Evolutionary conservation across 2,888 invertebrate genomes (phyloP).

Genomic region (Andrena trimmerana): DNA sequence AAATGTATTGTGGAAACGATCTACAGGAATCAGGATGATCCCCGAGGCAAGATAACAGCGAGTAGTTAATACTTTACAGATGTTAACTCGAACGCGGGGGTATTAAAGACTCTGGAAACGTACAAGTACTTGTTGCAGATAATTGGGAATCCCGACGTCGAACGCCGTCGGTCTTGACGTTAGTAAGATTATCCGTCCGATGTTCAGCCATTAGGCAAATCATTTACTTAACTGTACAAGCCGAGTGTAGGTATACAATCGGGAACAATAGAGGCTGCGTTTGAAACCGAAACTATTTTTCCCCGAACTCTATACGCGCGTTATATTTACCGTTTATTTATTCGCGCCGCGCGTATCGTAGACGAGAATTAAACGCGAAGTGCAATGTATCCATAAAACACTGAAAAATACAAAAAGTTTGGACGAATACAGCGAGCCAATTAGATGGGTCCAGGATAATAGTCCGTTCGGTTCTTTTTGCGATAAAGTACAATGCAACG

Average conservation of each 20-base stretch:
- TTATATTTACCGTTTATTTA: slow-evolving; percentile 7
- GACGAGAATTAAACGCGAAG: slow-evolving; percentile 10
- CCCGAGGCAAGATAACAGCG: slow-evolving; percentile 10
- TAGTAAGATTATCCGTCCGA: slow-evolving; percentile 42
- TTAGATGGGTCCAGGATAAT: slow-evolving; percentile 10
- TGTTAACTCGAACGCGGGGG: slow-evolving; percentile 30
- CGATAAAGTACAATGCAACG: background rate
- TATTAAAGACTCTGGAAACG: slow-evolving; percentile 45
- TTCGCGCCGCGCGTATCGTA: background rate
- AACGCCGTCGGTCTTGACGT: background rate
- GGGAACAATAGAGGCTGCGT: background rate
- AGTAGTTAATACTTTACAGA: slow-evolving; percentile 60
- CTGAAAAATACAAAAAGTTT: slow-evolving; percentile 19
- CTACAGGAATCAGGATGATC: slow-evolving; percentile 36
- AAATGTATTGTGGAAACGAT: slow-evolving; percentile 31
- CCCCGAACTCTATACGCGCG: background rate
- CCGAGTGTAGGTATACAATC: background rate
- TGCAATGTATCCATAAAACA: background rate
- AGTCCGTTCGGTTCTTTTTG: background rate
- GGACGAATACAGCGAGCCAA: slow-evolving; percentile 12
- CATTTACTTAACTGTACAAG: slow-evolving; percentile 27
- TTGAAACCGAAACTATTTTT: slow-evolving; percentile 11
- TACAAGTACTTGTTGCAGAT: slow-evolving; percentile 3
- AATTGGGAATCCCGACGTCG: slow-evolving; percentile 50
- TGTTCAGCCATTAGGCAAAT: slow-evolving; percentile 36